A percentile compares a stretch with the other conserved stretches of the same genome.
These are phyloP conservation scores for Conops quadrifasciatus DNA, from an alignment of 2,888 invertebrate species.

Conservation along the genomic window DNA sequence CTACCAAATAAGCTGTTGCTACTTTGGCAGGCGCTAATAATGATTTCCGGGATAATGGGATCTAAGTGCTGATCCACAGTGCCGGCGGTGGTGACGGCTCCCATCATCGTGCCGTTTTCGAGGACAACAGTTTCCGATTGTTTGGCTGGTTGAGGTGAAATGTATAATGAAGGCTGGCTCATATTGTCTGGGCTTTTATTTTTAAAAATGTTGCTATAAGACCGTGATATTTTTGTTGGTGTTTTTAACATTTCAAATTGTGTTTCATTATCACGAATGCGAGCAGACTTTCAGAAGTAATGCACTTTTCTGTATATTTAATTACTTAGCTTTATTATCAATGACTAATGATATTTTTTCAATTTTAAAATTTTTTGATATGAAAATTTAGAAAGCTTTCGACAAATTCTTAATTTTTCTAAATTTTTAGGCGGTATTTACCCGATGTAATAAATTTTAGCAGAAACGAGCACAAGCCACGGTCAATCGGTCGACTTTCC, in stretches of 20 bases:
- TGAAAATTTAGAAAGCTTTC: background rate
- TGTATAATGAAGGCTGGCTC: constrained; percentile 36
- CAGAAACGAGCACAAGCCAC: constrained; percentile 30
- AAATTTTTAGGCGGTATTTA: constrained; percentile 23
- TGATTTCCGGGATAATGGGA: constrained; percentile 55
- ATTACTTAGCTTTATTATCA: constrained; percentile 25
- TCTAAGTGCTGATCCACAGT: background rate
- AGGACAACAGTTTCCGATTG: constrained; percentile 48
- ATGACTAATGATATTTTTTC: constrained; percentile 17
- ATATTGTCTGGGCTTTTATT: constrained; percentile 34
- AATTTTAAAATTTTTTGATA: constrained; percentile 25
- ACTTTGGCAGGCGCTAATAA: constrained; percentile 54
- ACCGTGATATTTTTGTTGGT: constrained; percentile 41
- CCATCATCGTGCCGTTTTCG: constrained; percentile 63
- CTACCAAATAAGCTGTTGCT: constrained; percentile 51
- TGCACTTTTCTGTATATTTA: constrained; percentile 6
- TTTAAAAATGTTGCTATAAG: constrained; percentile 34
- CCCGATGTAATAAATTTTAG: no score
- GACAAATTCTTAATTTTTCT: background rate
- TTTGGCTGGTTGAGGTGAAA: constrained; percentile 21
- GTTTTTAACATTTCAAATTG: constrained; percentile 43
- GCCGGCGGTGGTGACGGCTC: constrained; percentile 48
- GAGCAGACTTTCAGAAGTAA: background rate
- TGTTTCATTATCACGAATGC: background rate
- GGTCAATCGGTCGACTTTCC: constrained; percentile 37